Evolutionary conservation across 2,113 vertebrate genomes (phyloP).

Genomic region (Pagrus major): DNA sequence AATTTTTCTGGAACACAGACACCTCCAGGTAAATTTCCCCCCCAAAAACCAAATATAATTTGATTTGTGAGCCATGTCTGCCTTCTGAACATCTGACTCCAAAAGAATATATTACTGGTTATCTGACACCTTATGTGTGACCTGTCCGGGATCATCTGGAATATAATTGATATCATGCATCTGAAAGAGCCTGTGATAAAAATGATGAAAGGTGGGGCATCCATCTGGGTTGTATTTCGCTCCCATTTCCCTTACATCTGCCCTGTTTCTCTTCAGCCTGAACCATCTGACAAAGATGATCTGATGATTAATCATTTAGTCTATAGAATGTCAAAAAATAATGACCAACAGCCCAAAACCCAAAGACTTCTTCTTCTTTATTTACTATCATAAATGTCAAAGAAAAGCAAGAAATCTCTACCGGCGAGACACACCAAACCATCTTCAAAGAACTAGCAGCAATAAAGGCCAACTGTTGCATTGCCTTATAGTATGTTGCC

Average conservation of each 20-base stretch:
- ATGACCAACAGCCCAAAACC: too few species aligned
- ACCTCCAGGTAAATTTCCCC: neutral
- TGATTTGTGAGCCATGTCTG: neutral
- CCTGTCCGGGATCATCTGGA: conserved; percentile 8
- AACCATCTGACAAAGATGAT: conserved; percentile 6
- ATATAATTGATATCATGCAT: conserved; percentile 15
- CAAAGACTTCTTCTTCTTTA: too few species aligned
- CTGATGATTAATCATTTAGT: too few species aligned
- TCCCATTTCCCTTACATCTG: neutral
- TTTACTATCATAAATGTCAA: too few species aligned
- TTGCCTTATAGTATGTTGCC: too few species aligned
- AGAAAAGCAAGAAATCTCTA: too few species aligned
- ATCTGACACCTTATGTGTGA: neutral
- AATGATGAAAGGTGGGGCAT: neutral
- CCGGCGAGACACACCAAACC: too few species aligned
- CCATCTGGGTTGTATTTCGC: neutral
- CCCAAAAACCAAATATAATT: neutral
- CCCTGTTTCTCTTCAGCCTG: neutral
- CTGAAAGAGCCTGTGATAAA: conserved; percentile 21
- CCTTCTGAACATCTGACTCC: neutral
- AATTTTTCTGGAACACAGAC: neutral
- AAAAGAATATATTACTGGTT: conserved; percentile 3
- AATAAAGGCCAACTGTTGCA: too few species aligned
- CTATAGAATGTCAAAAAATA: too few species aligned
- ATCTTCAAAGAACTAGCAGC: too few species aligned